Base-by-base conservation (phyloP, 2,888 invertebrate species). In the Athalia rosae region DNA sequence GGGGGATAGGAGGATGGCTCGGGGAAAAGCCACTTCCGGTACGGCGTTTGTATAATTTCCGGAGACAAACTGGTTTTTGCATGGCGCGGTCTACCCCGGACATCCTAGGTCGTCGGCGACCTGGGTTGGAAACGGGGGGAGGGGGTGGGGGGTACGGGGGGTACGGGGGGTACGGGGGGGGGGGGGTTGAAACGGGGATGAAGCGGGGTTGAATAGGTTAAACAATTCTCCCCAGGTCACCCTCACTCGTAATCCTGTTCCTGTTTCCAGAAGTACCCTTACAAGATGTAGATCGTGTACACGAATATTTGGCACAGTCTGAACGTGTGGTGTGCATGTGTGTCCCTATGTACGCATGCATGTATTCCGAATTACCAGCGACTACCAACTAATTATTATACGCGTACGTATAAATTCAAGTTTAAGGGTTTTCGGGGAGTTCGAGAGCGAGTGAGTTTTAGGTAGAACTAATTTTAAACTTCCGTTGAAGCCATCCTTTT, bases 11-110 rank as follows among this genome's bases (percentile, higher is more conserved):
- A 8, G 61, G 8, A 5, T 64, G 6, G 28, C 43, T 41, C 6
- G 4, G 43, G 61, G 74, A 62, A 62, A 62, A 50, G 48, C 61
- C 61, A 74, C 61, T 74, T 74, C 74, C 74, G 74, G 62, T 74
- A 47, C 62, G 47, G 15, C 74, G 74, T 59, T 62, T 74, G 74
- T 74, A 61, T 74, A 74, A 74, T 74, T 74, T 74, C 74, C 74
- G 74, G 74, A 62, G 74, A 74, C 74, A 74, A 74, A 74, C 59
- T 74, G 74, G 61, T 74, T 74, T 74, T 74, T 74, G 74, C 74
- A 74, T 74, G 48, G 43, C 58, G 48, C 47, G 48, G 48, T 48
- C 47, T 48, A 48, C 62, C 74, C 62, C 74, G 74, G 74, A 74
- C 48, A 62, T 62, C 61, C 62, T 6, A 45, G 61, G 28, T 61